These are phyloP conservation scores for Harpagoxenus sublaevis DNA, from an alignment of 2,888 invertebrate genomes.

Conservation along the genomic window DNA sequence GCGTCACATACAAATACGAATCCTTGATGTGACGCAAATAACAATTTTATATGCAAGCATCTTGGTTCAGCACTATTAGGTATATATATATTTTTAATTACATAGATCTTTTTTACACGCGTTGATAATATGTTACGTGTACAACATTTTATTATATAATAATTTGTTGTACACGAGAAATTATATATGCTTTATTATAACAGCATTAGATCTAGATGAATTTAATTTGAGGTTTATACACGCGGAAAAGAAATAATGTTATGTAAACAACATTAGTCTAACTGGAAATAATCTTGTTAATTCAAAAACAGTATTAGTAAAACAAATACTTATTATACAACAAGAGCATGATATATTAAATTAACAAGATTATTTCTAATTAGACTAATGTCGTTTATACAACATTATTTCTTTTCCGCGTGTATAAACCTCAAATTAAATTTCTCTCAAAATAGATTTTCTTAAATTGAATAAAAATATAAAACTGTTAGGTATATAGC, in stretches of 20 bases:
- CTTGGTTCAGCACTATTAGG: neutral
- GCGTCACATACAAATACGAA: constrained; percentile 14
- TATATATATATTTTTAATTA: neutral
- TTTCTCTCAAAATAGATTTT: neutral
- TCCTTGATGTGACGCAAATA: neutral
- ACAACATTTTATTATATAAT: too few relatives aligned
- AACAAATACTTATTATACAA: neutral
- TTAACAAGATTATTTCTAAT: neutral
- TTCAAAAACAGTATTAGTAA: neutral
- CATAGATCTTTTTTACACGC: neutral
- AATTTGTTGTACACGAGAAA: neutral
- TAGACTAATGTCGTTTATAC: neutral
- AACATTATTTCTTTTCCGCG: neutral
- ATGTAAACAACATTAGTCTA: neutral
- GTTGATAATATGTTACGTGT: too few relatives aligned
- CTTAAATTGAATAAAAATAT: neutral
- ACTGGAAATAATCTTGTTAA: neutral
- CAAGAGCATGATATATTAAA: neutral
- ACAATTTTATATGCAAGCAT: constrained; percentile 23
- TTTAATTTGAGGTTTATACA: neutral
- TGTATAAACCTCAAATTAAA: neutral
- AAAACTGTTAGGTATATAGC: neutral
- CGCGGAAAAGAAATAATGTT: neutral
- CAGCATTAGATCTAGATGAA: neutral
- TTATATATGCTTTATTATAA: neutral